Base-by-base conservation (phyloP, 2,888 invertebrate species). In the Dasypolia templi region DNA sequence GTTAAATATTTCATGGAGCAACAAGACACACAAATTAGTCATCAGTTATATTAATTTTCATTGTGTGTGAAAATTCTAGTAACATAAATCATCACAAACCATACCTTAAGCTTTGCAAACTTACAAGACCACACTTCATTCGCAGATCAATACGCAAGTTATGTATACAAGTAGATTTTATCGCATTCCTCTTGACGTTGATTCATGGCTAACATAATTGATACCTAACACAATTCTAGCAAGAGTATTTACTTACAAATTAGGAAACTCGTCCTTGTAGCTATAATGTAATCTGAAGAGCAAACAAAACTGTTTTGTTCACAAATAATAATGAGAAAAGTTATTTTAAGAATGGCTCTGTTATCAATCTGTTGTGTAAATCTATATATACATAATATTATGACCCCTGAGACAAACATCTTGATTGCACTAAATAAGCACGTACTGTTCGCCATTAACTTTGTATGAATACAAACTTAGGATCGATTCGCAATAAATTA, bases 401-500 rank as follows among this genome's bases (percentile, higher is more conserved):
- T 64, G 82, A 77, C 49, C 56, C 19, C 32, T 12, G 67, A 75
- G 32, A 75, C 67, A 78, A 78, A 77, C 64, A 69, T 63, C 71
- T 83, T 86, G 75, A 85, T 83, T 75, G 79, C 72, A 72, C 68
- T 46, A 85, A 85, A 83, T 78, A 85, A 83, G 64, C 72, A 71
- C 75, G 62, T 83, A 68, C 59, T 14, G 73, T 58, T 55, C 42
- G 63, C 56, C 70, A 72, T 70, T 64, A 74, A 76, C 77, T 74
- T 74, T 44, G 71, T 66, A 75, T 72, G 75, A 65, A 68, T 53
- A 53, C 62, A 63, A 72, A 77, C 35, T 53, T 72, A 74, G 63
- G 62, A 73, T 35, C 69, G 77, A 70, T 76, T 74, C 55, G 66
- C 32, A 72, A 73, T 75, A 83, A 80, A 86, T 84, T 86, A 86